A percentile compares a stretch with the other conserved stretches of the same genome.
Evolutionary conservation across 2,888 invertebrate genomes (phyloP).

Genomic region (Drosophila cognata): DNA sequence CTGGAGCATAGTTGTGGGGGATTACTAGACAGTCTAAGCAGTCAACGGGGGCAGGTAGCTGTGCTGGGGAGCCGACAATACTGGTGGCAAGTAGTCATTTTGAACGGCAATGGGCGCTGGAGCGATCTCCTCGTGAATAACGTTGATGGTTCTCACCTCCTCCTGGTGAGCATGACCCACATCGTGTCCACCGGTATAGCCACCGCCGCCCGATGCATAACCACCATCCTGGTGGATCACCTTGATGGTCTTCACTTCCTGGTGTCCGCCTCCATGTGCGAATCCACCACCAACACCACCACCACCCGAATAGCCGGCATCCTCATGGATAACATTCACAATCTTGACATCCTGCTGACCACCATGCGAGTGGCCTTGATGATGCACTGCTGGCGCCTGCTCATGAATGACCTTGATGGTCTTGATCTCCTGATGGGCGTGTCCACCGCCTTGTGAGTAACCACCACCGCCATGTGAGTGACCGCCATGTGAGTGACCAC

Average conservation of each 20-base stretch:
- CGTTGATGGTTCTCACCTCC: constrained; percentile 60
- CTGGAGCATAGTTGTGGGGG: constrained; percentile 15
- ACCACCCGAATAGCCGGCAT: constrained; percentile 50
- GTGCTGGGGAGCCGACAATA: constrained; percentile 48
- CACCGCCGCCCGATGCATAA: constrained; percentile 50
- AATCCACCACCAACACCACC: constrained; percentile 51
- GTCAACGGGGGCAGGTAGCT: constrained; percentile 71
- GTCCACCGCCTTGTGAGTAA: constrained; percentile 33
- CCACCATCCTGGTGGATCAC: constrained; percentile 63
- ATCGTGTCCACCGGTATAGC: constrained; percentile 48
- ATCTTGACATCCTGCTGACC: constrained; percentile 70
- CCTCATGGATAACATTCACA: constrained; percentile 72
- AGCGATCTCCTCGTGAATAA: constrained; percentile 63
- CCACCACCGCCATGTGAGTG: constrained; percentile 32
- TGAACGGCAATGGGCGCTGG: constrained; percentile 35
- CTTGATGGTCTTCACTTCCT: constrained; percentile 60
- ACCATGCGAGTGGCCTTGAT: constrained; percentile 35
- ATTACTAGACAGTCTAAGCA: constrained; percentile 62
- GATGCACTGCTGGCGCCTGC: constrained; percentile 35
- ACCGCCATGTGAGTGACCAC: constrained; percentile 44
- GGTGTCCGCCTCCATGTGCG: constrained; percentile 46
- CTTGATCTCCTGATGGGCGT: constrained; percentile 51
- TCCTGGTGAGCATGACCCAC: constrained; percentile 51
- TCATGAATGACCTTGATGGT: constrained; percentile 60
- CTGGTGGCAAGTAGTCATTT: constrained; percentile 61